These are phyloP conservation scores for Vandiemenella viatica DNA, from an alignment of 2,888 invertebrate genomes.

Conservation along the genomic window DNA sequence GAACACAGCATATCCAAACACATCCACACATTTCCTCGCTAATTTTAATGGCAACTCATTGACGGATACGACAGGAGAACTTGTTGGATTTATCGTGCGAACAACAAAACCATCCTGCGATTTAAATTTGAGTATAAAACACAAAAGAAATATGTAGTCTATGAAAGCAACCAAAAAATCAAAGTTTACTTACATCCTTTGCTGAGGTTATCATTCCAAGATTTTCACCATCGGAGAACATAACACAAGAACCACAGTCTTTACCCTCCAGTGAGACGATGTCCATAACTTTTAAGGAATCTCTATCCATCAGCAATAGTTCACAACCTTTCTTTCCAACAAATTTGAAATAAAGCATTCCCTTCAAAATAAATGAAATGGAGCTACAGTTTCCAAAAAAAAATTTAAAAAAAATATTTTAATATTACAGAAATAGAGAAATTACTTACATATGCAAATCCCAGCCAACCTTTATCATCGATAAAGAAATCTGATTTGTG, in stretches of 20 bases:
- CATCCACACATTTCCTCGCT: conserved; percentile 63
- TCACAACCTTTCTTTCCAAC: conserved; percentile 35
- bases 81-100: conserved; percentile 48
- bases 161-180: background rate
- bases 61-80: conserved; percentile 36
- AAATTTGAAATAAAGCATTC: conserved; percentile 63
- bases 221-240: conserved; percentile 67
- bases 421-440: background rate
- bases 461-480: conserved; percentile 70
- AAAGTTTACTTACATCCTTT: conserved; percentile 47
- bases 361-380: conserved; percentile 35
- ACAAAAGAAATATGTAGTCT: background rate
- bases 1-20: conserved; percentile 49
- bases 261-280: conserved; percentile 29
- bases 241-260: conserved; percentile 34
- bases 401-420: background rate
- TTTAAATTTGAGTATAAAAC: too few species aligned
- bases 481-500: conserved; percentile 71
- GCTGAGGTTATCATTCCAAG: conserved; percentile 64
- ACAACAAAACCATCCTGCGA: conserved; percentile 64
- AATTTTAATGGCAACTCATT: conserved; percentile 59
- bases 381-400: conserved; percentile 7
- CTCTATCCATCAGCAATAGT: conserved; percentile 38
- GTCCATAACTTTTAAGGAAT: conserved; percentile 35
- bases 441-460: conserved; percentile 60